A percentile compares a stretch with the other conserved stretches of the same genome.
Evolutionary conservation across 2,888 invertebrate genomes (phyloP).

Genomic region (Petrolisthes manimaculis): DNA sequence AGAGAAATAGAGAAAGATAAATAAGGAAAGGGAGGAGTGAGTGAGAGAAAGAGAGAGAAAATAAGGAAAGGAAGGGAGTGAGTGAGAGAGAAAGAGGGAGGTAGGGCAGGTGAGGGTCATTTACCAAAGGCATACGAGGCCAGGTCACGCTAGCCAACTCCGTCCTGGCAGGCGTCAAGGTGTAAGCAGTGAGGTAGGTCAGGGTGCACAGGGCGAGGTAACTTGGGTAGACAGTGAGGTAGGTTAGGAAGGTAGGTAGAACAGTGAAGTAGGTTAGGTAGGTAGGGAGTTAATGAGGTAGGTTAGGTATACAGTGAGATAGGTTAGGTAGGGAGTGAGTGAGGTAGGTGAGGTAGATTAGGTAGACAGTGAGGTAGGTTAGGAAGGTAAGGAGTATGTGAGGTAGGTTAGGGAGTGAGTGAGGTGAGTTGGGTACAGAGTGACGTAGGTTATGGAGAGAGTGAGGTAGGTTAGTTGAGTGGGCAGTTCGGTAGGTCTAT

Average conservation of each 20-base stretch:
- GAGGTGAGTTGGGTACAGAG: not conserved
- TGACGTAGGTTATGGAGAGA: not conserved
- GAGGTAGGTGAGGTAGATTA: not conserved
- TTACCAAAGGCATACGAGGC: not conserved
- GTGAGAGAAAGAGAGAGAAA: not conserved
- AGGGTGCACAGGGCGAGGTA: not conserved
- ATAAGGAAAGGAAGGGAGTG: not conserved
- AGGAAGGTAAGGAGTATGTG: not conserved
- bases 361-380: not conserved
- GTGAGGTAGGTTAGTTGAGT: not conserved
- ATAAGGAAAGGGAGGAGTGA: not conserved
- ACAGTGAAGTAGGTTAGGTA: not conserved
- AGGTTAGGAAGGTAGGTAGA: not conserved
- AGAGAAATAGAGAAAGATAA: slow-evolving; percentile 29
- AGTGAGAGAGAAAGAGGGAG: not conserved
- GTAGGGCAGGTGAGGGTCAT: not conserved
- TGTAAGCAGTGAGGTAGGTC: not conserved
- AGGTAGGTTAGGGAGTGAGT: not conserved
- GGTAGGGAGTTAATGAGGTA: not conserved
- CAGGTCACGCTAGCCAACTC: not conserved
- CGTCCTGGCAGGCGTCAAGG: not conserved
- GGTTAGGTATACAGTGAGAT: not conserved
- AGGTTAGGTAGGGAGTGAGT: not conserved
- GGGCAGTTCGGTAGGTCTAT: no score
- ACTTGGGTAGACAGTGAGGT: not conserved